phyloP scores from a whole-genome alignment of 2,113 vertebrate genomes.

The Hydrochoerus hydrochaeris region DNA sequence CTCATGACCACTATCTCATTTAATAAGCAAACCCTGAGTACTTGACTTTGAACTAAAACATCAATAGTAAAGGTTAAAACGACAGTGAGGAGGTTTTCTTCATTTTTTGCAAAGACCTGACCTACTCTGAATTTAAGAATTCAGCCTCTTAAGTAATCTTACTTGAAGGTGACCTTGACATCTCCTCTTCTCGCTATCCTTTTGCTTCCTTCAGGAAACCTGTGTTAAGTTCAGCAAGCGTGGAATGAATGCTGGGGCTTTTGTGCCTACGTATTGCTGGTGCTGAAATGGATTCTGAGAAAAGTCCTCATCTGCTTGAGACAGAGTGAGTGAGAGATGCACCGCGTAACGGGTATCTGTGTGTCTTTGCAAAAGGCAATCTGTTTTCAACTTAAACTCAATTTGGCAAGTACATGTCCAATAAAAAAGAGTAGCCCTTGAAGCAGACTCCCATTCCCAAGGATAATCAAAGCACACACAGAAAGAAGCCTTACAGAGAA shows the following conservation, averaged over 20 bases:
- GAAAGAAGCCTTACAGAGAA: neutral
- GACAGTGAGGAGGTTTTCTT: neutral
- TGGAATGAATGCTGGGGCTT: neutral
- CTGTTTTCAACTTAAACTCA: slow-evolving; percentile 37
- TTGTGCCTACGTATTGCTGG: neutral
- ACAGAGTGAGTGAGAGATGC: neutral
- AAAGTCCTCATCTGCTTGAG: neutral
- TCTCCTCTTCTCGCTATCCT: neutral
- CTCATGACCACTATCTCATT: neutral
- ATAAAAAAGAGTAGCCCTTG: neutral
- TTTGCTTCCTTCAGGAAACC: neutral
- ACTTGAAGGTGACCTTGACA: neutral
- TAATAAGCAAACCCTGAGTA: neutral
- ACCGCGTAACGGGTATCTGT: fast-evolving
- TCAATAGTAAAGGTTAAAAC: neutral
- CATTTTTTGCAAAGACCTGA: neutral
- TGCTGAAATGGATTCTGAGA: neutral
- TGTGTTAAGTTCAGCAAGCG: neutral
- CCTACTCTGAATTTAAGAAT: neutral
- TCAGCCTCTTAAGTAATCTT: neutral
- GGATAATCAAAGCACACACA: neutral
- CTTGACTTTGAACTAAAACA: neutral
- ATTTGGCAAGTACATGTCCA: slow-evolving; percentile 34
- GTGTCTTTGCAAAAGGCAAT: slow-evolving; percentile 41
- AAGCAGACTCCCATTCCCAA: neutral